These are phyloP conservation scores for Pipa parva DNA, from an alignment of 2,113 vertebrate species.

Conservation along the genomic window DNA sequence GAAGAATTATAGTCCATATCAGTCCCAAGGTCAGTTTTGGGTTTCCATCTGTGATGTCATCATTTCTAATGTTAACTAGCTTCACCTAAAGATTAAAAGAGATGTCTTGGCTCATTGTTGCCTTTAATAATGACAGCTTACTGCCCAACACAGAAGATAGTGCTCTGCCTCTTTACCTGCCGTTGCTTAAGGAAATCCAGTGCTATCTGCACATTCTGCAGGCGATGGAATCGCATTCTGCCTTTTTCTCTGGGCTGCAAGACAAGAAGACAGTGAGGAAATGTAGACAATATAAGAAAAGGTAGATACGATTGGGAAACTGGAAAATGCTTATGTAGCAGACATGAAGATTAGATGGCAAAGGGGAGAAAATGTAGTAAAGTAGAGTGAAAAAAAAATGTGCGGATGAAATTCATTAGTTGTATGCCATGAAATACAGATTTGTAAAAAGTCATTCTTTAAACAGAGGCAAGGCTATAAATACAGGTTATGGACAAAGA, in stretches of 20 bases:
- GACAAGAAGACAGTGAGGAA: slow-evolving; percentile 17
- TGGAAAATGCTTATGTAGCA: no score
- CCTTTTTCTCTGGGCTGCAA: slow-evolving; percentile 75
- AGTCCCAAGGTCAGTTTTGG: slow-evolving; percentile 94
- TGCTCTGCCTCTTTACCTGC: slow-evolving; percentile 55
- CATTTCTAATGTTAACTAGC: slow-evolving; percentile 93
- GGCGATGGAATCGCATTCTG: slow-evolving; percentile 74
- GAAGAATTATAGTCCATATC: slow-evolving; percentile 98
- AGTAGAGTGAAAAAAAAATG: no score
- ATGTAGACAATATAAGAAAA: no score
- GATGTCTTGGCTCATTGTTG: not conserved
- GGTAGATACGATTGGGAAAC: no score
- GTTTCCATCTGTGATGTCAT: slow-evolving; percentile 97
- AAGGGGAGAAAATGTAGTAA: no score
- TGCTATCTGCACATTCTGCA: slow-evolving; percentile 78
- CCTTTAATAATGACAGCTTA: not conserved
- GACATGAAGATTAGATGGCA: no score
- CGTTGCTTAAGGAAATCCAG: slow-evolving; percentile 75
- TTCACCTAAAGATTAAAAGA: slow-evolving; percentile 79
- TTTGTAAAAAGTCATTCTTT: no score
- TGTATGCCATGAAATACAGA: no score
- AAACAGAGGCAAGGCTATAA: no score
- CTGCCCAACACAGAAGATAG: not conserved
- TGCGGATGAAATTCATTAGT: no score
- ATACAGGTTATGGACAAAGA: no score